Evolutionary conservation across 2,797 vertebrate species (phyloP).

Genomic region (Aselliscus stoliczkanus): DNA sequence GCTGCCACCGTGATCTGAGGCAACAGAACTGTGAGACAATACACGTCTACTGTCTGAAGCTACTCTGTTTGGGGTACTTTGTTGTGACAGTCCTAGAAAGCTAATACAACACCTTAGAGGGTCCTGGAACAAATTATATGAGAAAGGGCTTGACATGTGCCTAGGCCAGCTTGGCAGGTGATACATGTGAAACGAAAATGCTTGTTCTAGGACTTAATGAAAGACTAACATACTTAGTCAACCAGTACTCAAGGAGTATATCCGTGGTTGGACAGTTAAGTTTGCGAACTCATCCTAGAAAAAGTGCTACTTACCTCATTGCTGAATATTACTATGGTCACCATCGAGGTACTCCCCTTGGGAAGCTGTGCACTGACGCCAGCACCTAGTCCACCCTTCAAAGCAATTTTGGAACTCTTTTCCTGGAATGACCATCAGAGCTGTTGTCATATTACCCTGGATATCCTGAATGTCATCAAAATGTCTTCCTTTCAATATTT

Average conservation of each 20-base stretch:
- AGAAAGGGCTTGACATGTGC: not conserved
- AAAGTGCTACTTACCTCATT: no score
- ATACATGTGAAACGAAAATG: not conserved
- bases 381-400: no score
- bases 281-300: no score
- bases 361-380: no score
- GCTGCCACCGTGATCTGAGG: not conserved
- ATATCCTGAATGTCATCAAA: no score
- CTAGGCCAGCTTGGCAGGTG: not conserved
- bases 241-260: not conserved
- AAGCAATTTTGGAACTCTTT: no score
- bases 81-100: not conserved
- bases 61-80: not conserved
- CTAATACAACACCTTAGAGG: accelerated
- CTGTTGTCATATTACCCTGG: no score
- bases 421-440: no score
- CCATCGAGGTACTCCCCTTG: no score
- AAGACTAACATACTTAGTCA: not conserved
- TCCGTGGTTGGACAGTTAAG: no score
- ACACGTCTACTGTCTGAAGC: not conserved
- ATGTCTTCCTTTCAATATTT: no score
- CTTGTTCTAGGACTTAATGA: not conserved
- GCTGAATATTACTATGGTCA: no score
- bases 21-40: not conserved
- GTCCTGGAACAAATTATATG: not conserved